Base-by-base conservation (phyloP, 1,140 invertebrate species). In the Andrena cerasifolii region DNA sequence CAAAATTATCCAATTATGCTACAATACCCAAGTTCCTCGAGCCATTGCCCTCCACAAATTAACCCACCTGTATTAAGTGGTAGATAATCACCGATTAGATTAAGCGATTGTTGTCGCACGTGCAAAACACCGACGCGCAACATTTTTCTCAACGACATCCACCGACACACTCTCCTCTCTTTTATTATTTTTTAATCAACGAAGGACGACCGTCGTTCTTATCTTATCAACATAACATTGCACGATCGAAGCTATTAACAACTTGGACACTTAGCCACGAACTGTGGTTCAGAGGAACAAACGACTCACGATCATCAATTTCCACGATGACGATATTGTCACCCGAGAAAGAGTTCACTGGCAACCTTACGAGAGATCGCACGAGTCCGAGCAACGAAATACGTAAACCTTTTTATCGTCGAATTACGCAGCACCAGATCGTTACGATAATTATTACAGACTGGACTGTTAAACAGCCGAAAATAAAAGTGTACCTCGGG, bases 201-300 rank as follows among this genome's bases (percentile, higher is more conserved):
- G 49, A 16, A 61, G 2, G 28, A 49, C 3, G 26, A 66, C 8
- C 21, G 51, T 51, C 10, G 36, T 40, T 40, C 2, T 51, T 59
- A 63, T 73, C 70, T 63, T 28, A 73, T 63, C 47, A 26, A 21
- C 18, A 36, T 40, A 10, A 28, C 2, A 58, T 36, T 36, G 16
- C 14, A 36, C 28, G 31, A 59, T 72, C 51, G n/a, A 70, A 16
- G 12, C 7, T 72, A 24, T 33, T n/a, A n/a, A n/a, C n/a, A n/a
- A n/a, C n/a, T n/a, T n/a, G n/a, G n/a, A n/a, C n/a, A n/a, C n/a
- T n/a, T n/a, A n/a, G n/a, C n/a, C n/a, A n/a, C n/a, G n/a, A n/a
- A 51, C 21, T 10, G 36, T 10, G 36, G 10, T 40, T 40, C 10
- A 3, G 36, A 40, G 36, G 10, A 40, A 10, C 36, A 40, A 40